phyloP scores from a whole-genome alignment of 1,140 invertebrate genomes.

The Drosophila guanche region DNA sequence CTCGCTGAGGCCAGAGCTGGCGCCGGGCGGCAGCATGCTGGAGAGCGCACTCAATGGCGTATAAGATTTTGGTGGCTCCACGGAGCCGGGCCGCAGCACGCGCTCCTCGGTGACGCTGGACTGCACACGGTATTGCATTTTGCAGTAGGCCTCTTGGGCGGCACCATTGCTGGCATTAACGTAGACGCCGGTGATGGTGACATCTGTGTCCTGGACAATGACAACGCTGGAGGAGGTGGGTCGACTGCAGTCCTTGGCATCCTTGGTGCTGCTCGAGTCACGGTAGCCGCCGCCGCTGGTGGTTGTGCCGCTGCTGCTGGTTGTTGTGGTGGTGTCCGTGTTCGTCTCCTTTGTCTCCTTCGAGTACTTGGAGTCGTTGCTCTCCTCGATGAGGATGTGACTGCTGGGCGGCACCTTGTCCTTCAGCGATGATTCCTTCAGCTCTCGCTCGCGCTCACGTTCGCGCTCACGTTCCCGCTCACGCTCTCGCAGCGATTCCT shows the following conservation, averaged over 20 bases:
- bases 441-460: conserved; percentile 29
- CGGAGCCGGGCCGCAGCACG: conserved; percentile 88
- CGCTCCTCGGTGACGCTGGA: conserved; percentile 83
- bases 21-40: conserved; percentile 92
- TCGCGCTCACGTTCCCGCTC: conserved; percentile 22
- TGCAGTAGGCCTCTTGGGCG: conserved; percentile 92
- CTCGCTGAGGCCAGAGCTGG: conserved; percentile 69
- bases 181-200: conserved; percentile 93
- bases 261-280: conserved; percentile 74
- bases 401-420: conserved; percentile 69
- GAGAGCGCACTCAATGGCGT: conserved; percentile 93
- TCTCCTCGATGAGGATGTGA: conserved; percentile 75
- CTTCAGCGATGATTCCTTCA: conserved; percentile 23
- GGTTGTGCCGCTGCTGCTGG: conserved; percentile 64
- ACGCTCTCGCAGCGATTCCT: conserved; percentile 24
- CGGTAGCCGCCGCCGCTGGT: conserved; percentile 72
- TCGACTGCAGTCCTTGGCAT: conserved; percentile 75
- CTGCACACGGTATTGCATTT: conserved; percentile 89
- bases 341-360: conserved; percentile 86
- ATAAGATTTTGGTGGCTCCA: conserved; percentile 91
- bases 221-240: conserved; percentile 85
- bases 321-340: conserved; percentile 78
- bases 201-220: conserved; percentile 92
- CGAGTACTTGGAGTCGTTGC: conserved; percentile 84
- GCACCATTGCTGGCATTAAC: conserved; percentile 89